A percentile compares a stretch with the other conserved stretches of the same genome.
These are phyloP conservation scores for Miniopterus natalensis DNA, from an alignment of 2,113 vertebrate genomes.

Conservation along the genomic window DNA sequence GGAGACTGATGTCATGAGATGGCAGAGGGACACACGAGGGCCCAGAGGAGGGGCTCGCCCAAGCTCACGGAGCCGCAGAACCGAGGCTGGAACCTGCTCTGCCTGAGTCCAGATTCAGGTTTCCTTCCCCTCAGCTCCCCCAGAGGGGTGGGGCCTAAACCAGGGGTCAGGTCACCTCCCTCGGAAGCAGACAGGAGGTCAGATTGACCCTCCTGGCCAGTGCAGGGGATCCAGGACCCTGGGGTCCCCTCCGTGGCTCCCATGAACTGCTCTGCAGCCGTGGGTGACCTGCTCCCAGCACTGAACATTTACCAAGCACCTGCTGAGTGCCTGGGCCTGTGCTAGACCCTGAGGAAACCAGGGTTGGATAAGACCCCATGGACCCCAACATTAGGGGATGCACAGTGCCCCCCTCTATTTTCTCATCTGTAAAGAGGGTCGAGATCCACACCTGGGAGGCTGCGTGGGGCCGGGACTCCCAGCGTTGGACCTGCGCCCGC, in stretches of 20 bases:
- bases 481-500: too few relatives aligned
- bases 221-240: accelerated
- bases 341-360: background rate
- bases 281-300: background rate
- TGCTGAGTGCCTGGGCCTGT: background rate
- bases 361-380: background rate
- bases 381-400: accelerated
- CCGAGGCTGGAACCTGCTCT: background rate
- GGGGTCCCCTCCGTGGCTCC: background rate
- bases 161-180: background rate
- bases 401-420: accelerated
- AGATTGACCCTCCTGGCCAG: accelerated
- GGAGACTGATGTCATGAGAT: background rate
- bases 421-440: background rate
- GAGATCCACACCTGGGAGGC: accelerated
- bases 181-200: background rate
- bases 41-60: background rate
- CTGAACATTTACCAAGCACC: too few relatives aligned
- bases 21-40: background rate
- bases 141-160: background rate
- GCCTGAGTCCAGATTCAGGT: background rate
- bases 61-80: background rate
- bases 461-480: background rate
- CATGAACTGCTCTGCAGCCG: background rate
- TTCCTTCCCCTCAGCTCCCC: background rate